Percentiles rank a stretch among this genome's conserved stretches.
Evolutionary conservation across 2,888 invertebrate genomes (phyloP).

Genomic region (Apotomis betuletana): DNA sequence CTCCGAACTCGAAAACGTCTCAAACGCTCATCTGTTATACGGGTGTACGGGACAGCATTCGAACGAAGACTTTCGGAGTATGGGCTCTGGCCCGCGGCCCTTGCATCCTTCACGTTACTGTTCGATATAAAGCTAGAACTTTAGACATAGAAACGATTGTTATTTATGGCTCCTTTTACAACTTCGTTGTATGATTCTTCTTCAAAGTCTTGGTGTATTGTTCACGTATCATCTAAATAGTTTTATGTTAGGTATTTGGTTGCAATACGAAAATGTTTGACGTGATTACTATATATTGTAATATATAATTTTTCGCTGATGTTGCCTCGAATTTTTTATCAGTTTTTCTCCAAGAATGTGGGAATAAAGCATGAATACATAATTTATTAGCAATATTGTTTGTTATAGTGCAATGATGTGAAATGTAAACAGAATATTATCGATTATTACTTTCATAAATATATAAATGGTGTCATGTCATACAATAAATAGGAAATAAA

Average conservation of each 20-base stretch:
- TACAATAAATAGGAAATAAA: conserved; percentile 29
- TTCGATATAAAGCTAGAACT: conserved; percentile 20
- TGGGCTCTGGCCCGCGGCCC: background rate
- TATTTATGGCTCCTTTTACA: conserved; percentile 12
- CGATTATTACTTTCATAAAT: conserved; percentile 33
- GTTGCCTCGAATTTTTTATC: conserved; percentile 36
- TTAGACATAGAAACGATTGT: conserved; percentile 25
- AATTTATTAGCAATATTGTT: conserved; percentile 29
- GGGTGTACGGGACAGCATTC: no score
- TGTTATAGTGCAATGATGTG: conserved; percentile 32
- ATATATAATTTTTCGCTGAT: conserved; percentile 30
- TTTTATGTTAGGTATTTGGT: conserved; percentile 14
- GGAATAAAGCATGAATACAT: conserved; percentile 13
- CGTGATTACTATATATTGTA: conserved; percentile 21
- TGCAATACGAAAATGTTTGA: background rate
- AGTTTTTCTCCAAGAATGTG: conserved; percentile 15
- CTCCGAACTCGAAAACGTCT: no score
- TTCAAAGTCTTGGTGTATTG: conserved; percentile 27
- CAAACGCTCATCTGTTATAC: no score
- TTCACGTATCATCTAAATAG: conserved; percentile 13
- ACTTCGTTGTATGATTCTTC: conserved; percentile 28
- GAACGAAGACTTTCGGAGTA: background rate
- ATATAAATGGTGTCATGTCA: conserved; percentile 26
- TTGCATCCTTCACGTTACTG: conserved; percentile 3
- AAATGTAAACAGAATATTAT: conserved; percentile 22